phyloP scores from a whole-genome alignment of 2,797 vertebrate genomes.

The Cyclura pinguis region DNA sequence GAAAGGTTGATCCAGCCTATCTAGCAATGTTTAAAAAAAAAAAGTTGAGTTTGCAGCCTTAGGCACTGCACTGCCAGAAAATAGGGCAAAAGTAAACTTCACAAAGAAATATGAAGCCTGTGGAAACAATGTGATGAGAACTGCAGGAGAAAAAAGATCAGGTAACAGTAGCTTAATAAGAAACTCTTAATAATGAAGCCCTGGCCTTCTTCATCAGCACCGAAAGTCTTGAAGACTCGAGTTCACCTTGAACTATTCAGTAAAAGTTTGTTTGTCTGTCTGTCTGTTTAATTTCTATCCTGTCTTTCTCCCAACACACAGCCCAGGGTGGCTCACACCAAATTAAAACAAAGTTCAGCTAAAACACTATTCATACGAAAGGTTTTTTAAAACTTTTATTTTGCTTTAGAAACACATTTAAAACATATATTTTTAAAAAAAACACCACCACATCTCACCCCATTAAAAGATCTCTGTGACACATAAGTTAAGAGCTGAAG shows the following conservation, averaged over 20 bases:
- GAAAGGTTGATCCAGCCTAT: slow-evolving; percentile 15
- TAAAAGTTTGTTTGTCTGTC: background rate
- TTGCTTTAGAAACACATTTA: too few relatives aligned
- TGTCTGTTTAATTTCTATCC: background rate
- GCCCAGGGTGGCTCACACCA: too few relatives aligned
- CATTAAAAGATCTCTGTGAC: too few relatives aligned
- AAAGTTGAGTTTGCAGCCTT: background rate
- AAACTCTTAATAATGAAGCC: background rate
- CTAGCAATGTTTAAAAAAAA: slow-evolving; percentile 20
- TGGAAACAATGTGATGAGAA: background rate
- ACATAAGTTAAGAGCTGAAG: too few relatives aligned
- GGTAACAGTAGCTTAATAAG: background rate
- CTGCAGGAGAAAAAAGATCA: background rate
- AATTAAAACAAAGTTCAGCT: too few relatives aligned
- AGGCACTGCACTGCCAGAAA: background rate
- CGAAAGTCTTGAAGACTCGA: background rate
- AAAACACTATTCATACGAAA: too few relatives aligned
- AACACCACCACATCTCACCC: too few relatives aligned
- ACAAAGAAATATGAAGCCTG: background rate
- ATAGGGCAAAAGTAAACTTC: background rate
- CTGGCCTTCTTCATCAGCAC: background rate
- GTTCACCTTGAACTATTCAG: background rate
- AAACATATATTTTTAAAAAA: too few relatives aligned
- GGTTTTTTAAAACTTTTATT: too few relatives aligned
- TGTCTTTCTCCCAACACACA: too few relatives aligned